Evolutionary conservation across 2,797 vertebrate genomes (phyloP), one percentile per base, ranked within the genome.

Genomic region (Eremophila alpestris): DNA sequence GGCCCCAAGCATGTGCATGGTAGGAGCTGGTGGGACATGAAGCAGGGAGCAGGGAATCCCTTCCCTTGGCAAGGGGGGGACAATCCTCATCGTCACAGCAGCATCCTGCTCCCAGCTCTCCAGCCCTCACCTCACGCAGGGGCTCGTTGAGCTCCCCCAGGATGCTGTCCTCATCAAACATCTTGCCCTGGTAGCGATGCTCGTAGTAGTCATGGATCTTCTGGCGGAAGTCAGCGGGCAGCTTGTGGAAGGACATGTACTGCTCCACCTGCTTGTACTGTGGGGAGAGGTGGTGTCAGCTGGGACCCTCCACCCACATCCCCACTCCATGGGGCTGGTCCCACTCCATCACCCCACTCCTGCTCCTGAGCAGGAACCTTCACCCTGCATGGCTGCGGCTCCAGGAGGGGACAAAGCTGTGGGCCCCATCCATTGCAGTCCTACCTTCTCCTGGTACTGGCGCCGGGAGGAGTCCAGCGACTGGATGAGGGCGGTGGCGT

Each of bases 181-280:
- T 99, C 98, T 99, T 99, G 95, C 99, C 99, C 96, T 99, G 99
- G 98, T 99, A 99, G 58, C 99, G 98, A 94, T 99, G 99, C 94
- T 99, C 99, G 0, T 99, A 99, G 97, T 99, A 99, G 97, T 99
- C 99, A 0, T 99, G 99, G 97, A 99, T 99, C 96, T 99, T 99
- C 98, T 99, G 99, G 21, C 99, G 98, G 97, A 99, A 99, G 96
- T 99, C 99, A 0, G 99, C 99, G 0, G 99, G 99, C 88, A 99
- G 98, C 93, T 99, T 99, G 98, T 99, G 99, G 98, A 99, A 99
- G 86, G 99, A 99, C 99, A 99, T 99, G 97, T 99, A 99, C 97
- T 99, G 99, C 96, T 99, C 99, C 97, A 99, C 99, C 97, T 99
- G 99, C 96, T 99, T 99, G 97, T 99, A 99, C 99, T 99, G 95